phyloP scores from a whole-genome alignment of 2,797 vertebrate species.

The Scarus forsteni region DNA sequence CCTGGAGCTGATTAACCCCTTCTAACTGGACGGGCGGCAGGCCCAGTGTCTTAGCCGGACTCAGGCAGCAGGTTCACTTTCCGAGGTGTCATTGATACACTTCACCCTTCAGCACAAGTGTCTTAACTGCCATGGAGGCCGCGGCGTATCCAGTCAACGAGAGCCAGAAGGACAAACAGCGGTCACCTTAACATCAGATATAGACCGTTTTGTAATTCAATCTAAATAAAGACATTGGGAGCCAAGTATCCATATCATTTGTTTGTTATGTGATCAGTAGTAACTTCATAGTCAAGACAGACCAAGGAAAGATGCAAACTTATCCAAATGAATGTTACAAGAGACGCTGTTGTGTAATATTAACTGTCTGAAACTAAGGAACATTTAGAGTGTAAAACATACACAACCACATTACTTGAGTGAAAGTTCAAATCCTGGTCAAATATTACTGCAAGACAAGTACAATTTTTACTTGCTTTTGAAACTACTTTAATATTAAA shows the following conservation, averaged over 20 bases:
- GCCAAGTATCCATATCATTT: constrained; percentile 68
- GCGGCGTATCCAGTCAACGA: constrained; percentile 39
- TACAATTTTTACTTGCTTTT: no score
- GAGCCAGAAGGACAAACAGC: constrained; percentile 68
- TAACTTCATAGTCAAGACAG: constrained; percentile 47
- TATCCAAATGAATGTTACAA: constrained; percentile 15
- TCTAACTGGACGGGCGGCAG: constrained; percentile 36
- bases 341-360: constrained; percentile 37
- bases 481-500: no score
- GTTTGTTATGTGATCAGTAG: constrained; percentile 53
- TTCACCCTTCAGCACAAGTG: constrained; percentile 55
- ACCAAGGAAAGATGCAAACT: constrained; percentile 42
- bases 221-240: constrained; percentile 61
- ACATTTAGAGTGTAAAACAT: not conserved
- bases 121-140: constrained; percentile 49
- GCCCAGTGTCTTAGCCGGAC: constrained; percentile 40
- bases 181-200: constrained; percentile 77
- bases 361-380: constrained; percentile 6
- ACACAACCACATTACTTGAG: no score
- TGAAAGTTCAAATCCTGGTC: no score
- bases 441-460: no score
- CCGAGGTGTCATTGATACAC: constrained; percentile 76
- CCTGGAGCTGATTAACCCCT: constrained; percentile 55
- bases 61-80: constrained; percentile 65
- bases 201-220: constrained; percentile 78